These are phyloP conservation scores for Ditylenchus dipsaci DNA, from an alignment of 1,140 invertebrate genomes.

Conservation along the genomic window DNA sequence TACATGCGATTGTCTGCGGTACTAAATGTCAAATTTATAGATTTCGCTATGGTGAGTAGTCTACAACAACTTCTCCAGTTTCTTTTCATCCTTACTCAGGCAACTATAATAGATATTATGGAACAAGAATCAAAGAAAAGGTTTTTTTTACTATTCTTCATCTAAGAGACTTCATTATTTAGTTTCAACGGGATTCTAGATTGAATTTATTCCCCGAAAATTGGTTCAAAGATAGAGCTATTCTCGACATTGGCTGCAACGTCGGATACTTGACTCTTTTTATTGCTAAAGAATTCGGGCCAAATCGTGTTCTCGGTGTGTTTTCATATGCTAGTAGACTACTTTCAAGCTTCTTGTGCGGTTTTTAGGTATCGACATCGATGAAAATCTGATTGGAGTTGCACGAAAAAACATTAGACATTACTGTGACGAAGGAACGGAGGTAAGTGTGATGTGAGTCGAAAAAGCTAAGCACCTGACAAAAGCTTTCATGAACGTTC, in stretches of 20 bases:
- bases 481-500: too few relatives aligned
- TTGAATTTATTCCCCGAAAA: conserved; percentile 76
- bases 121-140: not conserved
- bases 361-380: conserved; percentile 91
- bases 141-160: not conserved
- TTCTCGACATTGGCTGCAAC: conserved; percentile 96
- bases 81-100: conserved; percentile 15
- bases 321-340: too few relatives aligned
- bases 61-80: too few relatives aligned
- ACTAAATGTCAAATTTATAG: too few relatives aligned
- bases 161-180: too few relatives aligned
- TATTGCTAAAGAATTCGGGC: conserved; percentile 77
- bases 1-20: too few relatives aligned
- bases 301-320: conserved; percentile 63
- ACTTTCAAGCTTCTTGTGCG: too few relatives aligned
- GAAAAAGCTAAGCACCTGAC: not conserved
- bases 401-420: conserved; percentile 76
- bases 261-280: conserved; percentile 80
- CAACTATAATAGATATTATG: conserved; percentile 48
- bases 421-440: conserved; percentile 65
- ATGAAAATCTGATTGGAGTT: conserved; percentile 75
- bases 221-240: conserved; percentile 80
- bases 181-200: conserved; percentile 58
- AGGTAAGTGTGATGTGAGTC: conserved; percentile 15
- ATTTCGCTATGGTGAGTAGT: too few relatives aligned